A percentile compares a stretch with the other conserved stretches of the same genome.
phyloP scores from a whole-genome alignment of 2,113 vertebrate genomes.

The Labeo catla region DNA sequence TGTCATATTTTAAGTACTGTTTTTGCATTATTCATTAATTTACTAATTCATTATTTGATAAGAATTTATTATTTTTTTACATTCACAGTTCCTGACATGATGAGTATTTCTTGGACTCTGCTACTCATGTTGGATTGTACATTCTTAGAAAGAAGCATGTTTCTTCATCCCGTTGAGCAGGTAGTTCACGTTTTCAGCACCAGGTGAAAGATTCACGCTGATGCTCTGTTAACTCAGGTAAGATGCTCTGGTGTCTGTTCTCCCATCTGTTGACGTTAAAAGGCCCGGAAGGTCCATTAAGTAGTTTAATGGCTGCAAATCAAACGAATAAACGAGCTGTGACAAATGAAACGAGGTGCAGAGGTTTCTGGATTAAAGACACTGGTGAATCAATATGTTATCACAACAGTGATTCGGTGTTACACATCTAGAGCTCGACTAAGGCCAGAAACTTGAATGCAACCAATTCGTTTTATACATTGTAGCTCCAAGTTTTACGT shows the following conservation, averaged over 20 bases:
- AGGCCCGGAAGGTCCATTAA: slow-evolving; percentile 58
- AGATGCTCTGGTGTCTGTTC: background rate
- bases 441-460: background rate
- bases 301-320: slow-evolving; percentile 52
- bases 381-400: background rate
- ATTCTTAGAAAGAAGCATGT: background rate
- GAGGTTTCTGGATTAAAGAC: slow-evolving; percentile 24
- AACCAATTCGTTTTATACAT: background rate
- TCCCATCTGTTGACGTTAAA: slow-evolving; percentile 45
- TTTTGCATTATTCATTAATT: too few species aligned
- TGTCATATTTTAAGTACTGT: too few species aligned
- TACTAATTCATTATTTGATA: too few species aligned
- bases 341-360: slow-evolving; percentile 51
- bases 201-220: background rate
- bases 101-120: too few species aligned
- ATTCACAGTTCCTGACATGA: too few species aligned
- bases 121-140: background rate
- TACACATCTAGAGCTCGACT: background rate
- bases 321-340: slow-evolving; percentile 51
- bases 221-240: slow-evolving; percentile 15
- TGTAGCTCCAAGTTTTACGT: background rate
- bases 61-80: too few species aligned
- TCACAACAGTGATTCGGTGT: background rate
- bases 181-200: background rate
- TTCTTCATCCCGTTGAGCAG: background rate